These are phyloP conservation scores for Exocentrus adspersus DNA, from an alignment of 2,888 invertebrate species.

Conservation along the genomic window DNA sequence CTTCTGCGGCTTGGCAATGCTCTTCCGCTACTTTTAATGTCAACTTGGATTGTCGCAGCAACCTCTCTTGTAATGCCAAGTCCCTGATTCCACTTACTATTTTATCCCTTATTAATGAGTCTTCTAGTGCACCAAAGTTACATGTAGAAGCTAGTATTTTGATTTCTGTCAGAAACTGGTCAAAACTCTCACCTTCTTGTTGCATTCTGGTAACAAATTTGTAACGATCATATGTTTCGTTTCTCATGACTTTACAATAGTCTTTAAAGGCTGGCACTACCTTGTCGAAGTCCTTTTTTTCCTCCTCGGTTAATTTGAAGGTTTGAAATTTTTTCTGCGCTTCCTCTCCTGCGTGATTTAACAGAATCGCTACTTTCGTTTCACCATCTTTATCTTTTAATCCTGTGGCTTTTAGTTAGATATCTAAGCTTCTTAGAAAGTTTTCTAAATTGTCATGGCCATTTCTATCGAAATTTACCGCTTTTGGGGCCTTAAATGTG, in stretches of 20 bases:
- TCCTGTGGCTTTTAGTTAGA: slow-evolving; percentile 3
- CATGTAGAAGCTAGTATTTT: slow-evolving; percentile 34
- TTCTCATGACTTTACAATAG: slow-evolving; percentile 34
- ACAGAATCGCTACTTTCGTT: slow-evolving; percentile 31
- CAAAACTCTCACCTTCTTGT: slow-evolving; percentile 34
- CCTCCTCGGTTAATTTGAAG: slow-evolving; percentile 25
- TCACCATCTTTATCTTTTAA: slow-evolving; percentile 14
- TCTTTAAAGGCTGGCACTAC: slow-evolving; percentile 29
- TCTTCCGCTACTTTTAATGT: slow-evolving; percentile 31
- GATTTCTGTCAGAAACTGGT: slow-evolving; percentile 35
- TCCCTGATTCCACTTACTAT: slow-evolving; percentile 36
- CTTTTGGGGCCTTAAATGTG: not conserved
- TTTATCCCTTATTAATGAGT: slow-evolving; percentile 33
- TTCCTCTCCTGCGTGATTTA: slow-evolving; percentile 37
- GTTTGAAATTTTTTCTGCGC: slow-evolving; percentile 38
- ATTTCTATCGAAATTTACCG: not conserved
- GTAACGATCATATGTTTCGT: slow-evolving; percentile 36
- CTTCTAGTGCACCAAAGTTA: slow-evolving; percentile 36
- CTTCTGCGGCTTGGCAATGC: slow-evolving; percentile 39
- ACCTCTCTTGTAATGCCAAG: slow-evolving; percentile 36
- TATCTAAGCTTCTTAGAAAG: slow-evolving; percentile 9
- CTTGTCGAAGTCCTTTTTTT: slow-evolving; percentile 18
- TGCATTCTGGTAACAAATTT: slow-evolving; percentile 36
- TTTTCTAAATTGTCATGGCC: not conserved
- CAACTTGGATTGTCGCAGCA: slow-evolving; percentile 29